Evolutionary conservation across 2,797 vertebrate genomes (phyloP), one percentile per base, ranked within the genome.

Genomic region (Brachyrhaphis roseni): DNA sequence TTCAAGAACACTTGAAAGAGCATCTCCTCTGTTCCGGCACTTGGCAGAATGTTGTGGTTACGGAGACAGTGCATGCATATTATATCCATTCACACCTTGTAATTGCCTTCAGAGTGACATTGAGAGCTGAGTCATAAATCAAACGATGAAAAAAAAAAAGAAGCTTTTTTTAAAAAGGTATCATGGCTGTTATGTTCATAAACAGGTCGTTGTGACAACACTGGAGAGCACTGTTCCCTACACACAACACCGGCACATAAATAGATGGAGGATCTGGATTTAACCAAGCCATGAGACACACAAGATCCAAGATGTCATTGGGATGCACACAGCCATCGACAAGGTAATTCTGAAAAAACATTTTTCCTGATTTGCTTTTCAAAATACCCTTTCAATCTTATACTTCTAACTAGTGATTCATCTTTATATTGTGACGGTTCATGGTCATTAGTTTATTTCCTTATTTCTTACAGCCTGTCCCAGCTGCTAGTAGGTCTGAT

Each of bases 81-180:
- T 91, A 94, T 92, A 94, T 90, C 79, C 93, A 95, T 95, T 94
- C 92, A 94, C 93, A 91, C 89, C 90, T 92, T 90, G 88, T 94
- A 95, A 95, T 95, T 94, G 93, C 91, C 88, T 93, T 95, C 89
- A 89, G 84, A 94, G 87, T 88, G 94, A 94, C 93, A 95, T 84
- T n/a, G 77, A 88, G 83, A 92, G 87, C 88, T 76, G 91, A 89
- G 79, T 87, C 94, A 94, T 94, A 92, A 95, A 95, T 95, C 92
- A 94, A 89, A 92, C 86, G 64, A 66, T 8, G 85, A 84, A 82
- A 88, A 84, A 90, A 31, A 11, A 18, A 88, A 43, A 70, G 26
- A 87, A 78, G 84, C 76, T 88, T 86, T 91, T 91, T 90, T 86
- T 80, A 82, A 92, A 57, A 89, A 90, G 75, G 82, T 91, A 87